Evolutionary conservation across 2,797 vertebrate species (phyloP).

Genomic region (Aythya fuligula): DNA sequence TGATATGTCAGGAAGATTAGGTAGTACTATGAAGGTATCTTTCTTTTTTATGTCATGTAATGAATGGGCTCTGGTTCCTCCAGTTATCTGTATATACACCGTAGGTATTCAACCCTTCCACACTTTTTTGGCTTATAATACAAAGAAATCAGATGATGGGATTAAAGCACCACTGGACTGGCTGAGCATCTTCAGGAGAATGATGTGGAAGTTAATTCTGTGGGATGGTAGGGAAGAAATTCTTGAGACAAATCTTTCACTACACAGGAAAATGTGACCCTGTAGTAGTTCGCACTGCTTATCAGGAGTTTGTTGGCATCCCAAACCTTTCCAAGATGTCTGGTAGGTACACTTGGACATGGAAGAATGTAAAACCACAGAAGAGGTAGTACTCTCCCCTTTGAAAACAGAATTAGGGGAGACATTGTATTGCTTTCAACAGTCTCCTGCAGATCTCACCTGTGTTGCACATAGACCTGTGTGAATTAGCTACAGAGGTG

Average conservation of each 20-base stretch:
- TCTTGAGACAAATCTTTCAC: not conserved
- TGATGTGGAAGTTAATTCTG: not conserved
- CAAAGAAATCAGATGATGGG: not conserved
- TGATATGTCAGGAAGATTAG: not conserved
- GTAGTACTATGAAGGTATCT: not conserved
- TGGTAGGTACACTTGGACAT: not conserved
- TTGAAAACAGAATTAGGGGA: not conserved
- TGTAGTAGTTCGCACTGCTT: not conserved
- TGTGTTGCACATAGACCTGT: not conserved
- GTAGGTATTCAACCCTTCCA: rapidly evolving
- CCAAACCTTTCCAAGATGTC: not conserved
- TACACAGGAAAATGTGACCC: not conserved
- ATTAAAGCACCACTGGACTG: not conserved
- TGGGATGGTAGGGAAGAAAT: not conserved
- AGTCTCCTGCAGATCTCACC: not conserved
- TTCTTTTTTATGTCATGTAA: not conserved
- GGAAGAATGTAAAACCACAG: not conserved
- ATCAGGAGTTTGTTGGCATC: not conserved
- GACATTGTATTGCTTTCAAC: rapidly evolving
- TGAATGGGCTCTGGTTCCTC: not conserved
- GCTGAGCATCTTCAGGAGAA: not conserved
- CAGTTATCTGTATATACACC: not conserved
- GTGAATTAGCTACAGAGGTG: not conserved
- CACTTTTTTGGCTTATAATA: not conserved
- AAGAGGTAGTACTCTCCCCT: not conserved